Evolutionary conservation across 2,113 vertebrate species (phyloP).

Genomic region (Eudyptes chrysolophus): DNA sequence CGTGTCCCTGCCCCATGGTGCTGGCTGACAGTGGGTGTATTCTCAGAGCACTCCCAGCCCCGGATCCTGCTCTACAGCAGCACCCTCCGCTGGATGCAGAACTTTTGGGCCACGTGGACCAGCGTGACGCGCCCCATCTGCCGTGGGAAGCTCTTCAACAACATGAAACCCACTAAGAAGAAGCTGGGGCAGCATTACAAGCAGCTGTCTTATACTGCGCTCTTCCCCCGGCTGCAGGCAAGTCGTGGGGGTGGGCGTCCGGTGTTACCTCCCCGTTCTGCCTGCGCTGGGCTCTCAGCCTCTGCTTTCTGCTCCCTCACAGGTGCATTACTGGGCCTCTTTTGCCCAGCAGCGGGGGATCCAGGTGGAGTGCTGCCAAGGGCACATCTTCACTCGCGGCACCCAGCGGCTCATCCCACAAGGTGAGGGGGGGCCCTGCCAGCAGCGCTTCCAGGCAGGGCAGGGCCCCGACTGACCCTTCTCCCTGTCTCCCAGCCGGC

Average conservation of each 20-base stretch:
- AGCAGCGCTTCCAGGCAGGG: not conserved
- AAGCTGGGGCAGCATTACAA: conserved; percentile 98
- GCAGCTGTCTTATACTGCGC: conserved; percentile 91
- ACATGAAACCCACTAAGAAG: conserved; percentile 89
- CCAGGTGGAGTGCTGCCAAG: conserved; percentile 92
- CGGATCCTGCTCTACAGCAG: conserved; percentile 96
- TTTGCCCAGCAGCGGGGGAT: conserved; percentile 96
- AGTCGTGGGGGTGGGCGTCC: not conserved
- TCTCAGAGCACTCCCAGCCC: conserved; percentile 85
- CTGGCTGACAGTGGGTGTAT: not conserved
- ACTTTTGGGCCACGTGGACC: conserved; percentile 98
- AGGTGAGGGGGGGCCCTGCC: conserved; percentile 69
- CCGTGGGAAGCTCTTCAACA: conserved; percentile 94
- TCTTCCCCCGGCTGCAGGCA: conserved; percentile 93
- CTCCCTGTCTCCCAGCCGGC: conserved; percentile 77
- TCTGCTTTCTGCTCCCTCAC: not conserved
- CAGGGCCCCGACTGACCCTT: not conserved
- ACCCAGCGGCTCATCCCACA: conserved; percentile 95
- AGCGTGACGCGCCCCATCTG: conserved; percentile 94
- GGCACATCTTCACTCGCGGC: conserved; percentile 92
- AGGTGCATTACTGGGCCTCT: conserved; percentile 99
- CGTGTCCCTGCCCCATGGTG: accelerated
- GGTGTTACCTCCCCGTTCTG: accelerated
- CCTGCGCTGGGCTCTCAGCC: not conserved
- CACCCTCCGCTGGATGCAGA: conserved; percentile 99